Conservation (phyloP, 2,888 invertebrate species). For the Melanophora roralis region DNA sequence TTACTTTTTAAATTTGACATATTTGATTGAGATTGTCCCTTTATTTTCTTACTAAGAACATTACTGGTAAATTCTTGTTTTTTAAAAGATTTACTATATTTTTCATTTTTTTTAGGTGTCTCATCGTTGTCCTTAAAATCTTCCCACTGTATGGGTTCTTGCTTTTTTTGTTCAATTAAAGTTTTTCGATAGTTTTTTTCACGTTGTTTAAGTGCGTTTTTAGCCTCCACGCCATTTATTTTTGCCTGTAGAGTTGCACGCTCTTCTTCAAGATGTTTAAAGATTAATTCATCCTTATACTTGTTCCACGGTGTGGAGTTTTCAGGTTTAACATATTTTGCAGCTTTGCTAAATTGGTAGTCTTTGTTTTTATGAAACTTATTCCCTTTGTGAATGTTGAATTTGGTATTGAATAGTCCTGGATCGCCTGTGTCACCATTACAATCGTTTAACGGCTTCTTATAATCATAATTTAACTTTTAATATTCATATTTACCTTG, state of each 20-base stretch:
- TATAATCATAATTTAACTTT: no score
- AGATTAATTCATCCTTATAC: conserved; percentile 69
- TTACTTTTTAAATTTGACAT: neutral
- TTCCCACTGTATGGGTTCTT: conserved; percentile 70
- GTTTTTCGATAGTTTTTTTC: conserved; percentile 69
- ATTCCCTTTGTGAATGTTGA: neutral
- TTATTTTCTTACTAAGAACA: neutral
- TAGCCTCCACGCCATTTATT: conserved; percentile 64
- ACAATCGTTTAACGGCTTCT: neutral
- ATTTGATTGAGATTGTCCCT: neutral
- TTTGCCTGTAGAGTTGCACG: conserved; percentile 50
- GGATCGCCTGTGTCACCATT: neutral
- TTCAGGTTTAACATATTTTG: conserved; percentile 54
- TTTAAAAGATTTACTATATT: neutral
- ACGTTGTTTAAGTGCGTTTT: conserved; percentile 65
- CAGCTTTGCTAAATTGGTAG: conserved; percentile 54
- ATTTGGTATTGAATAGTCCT: conserved; percentile 1
- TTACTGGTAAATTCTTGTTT: no score
- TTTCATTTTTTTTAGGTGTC: neutral
- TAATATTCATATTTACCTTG: no score
- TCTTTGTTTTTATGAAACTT: conserved; percentile 50
- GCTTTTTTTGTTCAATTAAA: conserved; percentile 68
- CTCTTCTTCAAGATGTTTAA: conserved; percentile 65
- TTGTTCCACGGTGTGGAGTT: conserved; percentile 71
- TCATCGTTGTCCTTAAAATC: conserved; percentile 65